Evolutionary conservation across 2,797 vertebrate genomes (phyloP).

Genomic region (Merluccius polli): DNA sequence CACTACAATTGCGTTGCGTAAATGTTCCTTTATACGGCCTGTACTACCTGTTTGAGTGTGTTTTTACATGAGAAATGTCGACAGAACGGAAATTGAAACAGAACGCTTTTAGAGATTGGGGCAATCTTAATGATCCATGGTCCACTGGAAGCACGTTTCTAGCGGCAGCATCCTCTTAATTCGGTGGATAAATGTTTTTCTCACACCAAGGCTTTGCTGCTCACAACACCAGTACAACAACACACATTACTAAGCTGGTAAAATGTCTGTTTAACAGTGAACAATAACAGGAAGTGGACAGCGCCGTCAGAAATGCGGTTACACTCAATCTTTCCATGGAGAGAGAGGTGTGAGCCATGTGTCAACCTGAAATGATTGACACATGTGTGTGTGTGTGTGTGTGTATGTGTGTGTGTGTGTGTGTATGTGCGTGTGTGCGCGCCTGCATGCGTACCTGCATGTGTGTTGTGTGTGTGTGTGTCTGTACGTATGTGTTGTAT

Average conservation of each 20-base stretch:
- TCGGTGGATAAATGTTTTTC: neutral
- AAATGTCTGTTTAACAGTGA: conserved; percentile 33
- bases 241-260: conserved; percentile 1
- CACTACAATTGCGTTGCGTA: neutral
- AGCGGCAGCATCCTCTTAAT: neutral
- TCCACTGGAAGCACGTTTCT: neutral
- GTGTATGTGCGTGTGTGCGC: neutral
- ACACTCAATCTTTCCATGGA: conserved; percentile 38
- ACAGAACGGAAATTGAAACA: neutral
- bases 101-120: neutral
- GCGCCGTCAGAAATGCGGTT: conserved; percentile 25
- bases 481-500: neutral
- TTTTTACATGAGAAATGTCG: neutral
- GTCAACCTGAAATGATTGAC: neutral
- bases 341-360: neutral
- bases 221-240: neutral
- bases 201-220: neutral
- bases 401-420: neutral
- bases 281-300: conserved; percentile 42
- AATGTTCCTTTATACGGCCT: neutral
- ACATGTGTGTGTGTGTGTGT: neutral
- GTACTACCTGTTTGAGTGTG: neutral
- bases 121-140: neutral
- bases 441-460: neutral
- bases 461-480: neutral